phyloP scores from a whole-genome alignment of 2,888 invertebrate genomes.

The Plebejus argus region DNA sequence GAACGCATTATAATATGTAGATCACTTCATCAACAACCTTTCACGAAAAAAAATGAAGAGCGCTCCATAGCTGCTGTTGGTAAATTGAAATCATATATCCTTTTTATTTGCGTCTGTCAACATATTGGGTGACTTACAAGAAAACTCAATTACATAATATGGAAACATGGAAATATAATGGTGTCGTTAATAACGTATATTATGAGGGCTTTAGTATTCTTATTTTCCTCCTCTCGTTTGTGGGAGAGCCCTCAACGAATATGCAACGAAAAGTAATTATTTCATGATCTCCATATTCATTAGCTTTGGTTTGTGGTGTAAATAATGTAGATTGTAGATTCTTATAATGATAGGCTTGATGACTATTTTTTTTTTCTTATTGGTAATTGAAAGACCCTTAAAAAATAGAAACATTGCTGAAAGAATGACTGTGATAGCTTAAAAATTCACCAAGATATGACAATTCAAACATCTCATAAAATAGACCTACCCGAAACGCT shows the following conservation, averaged over 20 bases:
- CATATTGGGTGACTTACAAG: constrained; percentile 11
- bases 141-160: constrained; percentile 17
- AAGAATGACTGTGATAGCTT: too few relatives aligned
- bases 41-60: background rate
- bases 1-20: background rate
- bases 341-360: background rate
- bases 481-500: too few relatives aligned
- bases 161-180: constrained; percentile 11
- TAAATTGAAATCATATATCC: constrained; percentile 8
- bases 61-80: background rate
- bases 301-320: background rate
- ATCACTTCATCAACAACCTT: background rate
- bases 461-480: too few relatives aligned
- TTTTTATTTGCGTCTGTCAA: background rate
- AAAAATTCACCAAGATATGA: too few relatives aligned
- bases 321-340: background rate
- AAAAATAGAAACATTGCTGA: too few relatives aligned
- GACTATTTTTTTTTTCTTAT: too few relatives aligned
- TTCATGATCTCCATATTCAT: background rate
- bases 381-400: too few relatives aligned
- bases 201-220: background rate
- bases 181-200: background rate
- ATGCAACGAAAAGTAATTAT: background rate
- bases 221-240: background rate
- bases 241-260: background rate